Conservation (phyloP, 1,140 invertebrate genomes). For the Whitmania pigra region DNA sequence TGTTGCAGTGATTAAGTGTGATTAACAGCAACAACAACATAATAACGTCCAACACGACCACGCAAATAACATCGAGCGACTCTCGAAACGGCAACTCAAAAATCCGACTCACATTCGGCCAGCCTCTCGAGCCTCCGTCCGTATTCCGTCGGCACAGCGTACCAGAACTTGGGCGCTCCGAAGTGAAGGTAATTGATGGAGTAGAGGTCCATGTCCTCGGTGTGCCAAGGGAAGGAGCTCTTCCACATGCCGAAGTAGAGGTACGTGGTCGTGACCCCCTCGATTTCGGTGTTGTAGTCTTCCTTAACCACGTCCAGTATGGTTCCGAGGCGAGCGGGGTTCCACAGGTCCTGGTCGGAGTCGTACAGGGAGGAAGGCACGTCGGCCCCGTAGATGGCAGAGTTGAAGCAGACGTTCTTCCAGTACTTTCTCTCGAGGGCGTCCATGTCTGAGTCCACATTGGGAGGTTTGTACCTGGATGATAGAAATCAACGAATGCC, state of each 20-base stretch:
- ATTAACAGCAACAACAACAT: too few species aligned
- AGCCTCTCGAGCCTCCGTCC: conserved; percentile 79
- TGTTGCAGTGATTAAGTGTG: too few species aligned
- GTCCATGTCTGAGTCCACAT: conserved; percentile 69
- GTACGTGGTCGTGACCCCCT: conserved; percentile 88
- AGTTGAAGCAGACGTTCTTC: conserved; percentile 53
- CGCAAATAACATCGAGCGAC: too few species aligned
- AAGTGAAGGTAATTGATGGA: conserved; percentile 97
- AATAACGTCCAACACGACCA: too few species aligned
- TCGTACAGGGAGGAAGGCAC: conserved; percentile 89
- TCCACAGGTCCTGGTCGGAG: conserved; percentile 62
- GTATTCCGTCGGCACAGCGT: conserved; percentile 84
- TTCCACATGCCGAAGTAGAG: conserved; percentile 99
- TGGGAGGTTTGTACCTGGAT: conserved; percentile 62
- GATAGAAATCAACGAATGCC: conserved; percentile 23
- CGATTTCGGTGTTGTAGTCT: conserved; percentile 84
- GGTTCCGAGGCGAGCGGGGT: conserved; percentile 80
- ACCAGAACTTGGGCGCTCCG: conserved; percentile 88
- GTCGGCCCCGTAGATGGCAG: conserved; percentile 49
- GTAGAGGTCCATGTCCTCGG: conserved; percentile 98
- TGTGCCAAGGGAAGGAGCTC: conserved; percentile 98
- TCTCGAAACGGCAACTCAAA: too few species aligned
- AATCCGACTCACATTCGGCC: conserved; percentile 51
- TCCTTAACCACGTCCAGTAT: conserved; percentile 82
- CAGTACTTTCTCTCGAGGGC: conserved; percentile 92